Conservation (phyloP, 2,888 invertebrate species). For the Nowickia ferox region DNA sequence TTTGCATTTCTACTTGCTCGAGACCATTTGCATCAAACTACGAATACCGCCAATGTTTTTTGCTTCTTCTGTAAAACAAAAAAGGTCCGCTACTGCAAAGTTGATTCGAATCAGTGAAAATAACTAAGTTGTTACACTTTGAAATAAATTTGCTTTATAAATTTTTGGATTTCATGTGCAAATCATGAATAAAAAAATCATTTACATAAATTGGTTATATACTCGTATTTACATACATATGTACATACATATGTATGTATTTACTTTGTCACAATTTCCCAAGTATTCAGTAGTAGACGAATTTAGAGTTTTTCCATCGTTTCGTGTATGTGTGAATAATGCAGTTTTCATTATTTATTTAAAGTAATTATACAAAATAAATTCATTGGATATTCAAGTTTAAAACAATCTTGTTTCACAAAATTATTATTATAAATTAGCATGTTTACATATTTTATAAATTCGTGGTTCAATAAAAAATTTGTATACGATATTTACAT, state of each 20-base stretch:
- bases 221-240: too few relatives aligned
- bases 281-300: neutral
- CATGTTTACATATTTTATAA: slow-evolving; percentile 47
- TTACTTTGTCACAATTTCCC: slow-evolving; percentile 3
- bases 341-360: slow-evolving; percentile 20
- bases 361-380: slow-evolving; percentile 29
- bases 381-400: slow-evolving; percentile 46
- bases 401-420: slow-evolving; percentile 35
- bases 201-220: neutral
- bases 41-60: too few relatives aligned
- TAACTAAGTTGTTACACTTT: neutral
- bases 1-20: too few relatives aligned
- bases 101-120: too few relatives aligned
- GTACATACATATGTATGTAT: too few relatives aligned
- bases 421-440: slow-evolving; percentile 30
- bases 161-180: neutral
- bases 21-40: too few relatives aligned
- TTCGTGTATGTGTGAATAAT: slow-evolving; percentile 55
- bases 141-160: neutral
- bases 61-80: too few relatives aligned
- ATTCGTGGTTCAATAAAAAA: slow-evolving; percentile 30
- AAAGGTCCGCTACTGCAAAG: too few relatives aligned
- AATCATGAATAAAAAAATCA: neutral
- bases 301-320: slow-evolving; percentile 15
- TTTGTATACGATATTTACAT: neutral